A percentile compares a stretch with the other conserved stretches of the same genome.
Evolutionary conservation across 2,113 vertebrate genomes (phyloP).

Genomic region (Spilogale gracilis): DNA sequence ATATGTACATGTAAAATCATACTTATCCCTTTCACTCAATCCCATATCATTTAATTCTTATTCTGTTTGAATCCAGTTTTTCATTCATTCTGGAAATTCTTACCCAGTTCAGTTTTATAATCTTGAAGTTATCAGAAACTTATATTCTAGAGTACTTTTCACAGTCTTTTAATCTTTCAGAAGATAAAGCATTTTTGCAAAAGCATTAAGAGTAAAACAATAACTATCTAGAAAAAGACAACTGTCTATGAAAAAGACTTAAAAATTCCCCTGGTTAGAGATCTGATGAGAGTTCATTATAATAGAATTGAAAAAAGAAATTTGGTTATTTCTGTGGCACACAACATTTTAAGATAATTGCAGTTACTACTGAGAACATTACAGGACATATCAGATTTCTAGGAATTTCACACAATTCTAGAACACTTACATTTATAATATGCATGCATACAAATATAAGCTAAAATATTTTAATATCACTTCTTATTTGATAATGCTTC

Average conservation of each 20-base stretch:
- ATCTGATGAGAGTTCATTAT: not conserved
- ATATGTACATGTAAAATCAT: not conserved
- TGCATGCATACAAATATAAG: not conserved
- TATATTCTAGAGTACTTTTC: not conserved
- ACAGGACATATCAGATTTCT: not conserved
- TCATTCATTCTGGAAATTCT: not conserved
- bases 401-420: not conserved
- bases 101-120: not conserved
- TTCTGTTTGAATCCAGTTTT: not conserved
- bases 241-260: not conserved
- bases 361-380: not conserved
- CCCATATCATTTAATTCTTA: not conserved
- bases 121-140: not conserved
- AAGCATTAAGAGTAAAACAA: not conserved
- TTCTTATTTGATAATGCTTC: not conserved
- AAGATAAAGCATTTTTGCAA: not conserved
- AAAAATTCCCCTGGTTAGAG: not conserved
- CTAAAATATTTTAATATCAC: not conserved
- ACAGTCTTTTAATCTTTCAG: not conserved
- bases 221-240: not conserved
- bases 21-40: not conserved
- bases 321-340: not conserved
- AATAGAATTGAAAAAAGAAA: not conserved
- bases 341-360: not conserved
- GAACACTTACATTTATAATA: not conserved